Conservation (phyloP, 2,113 vertebrate genomes). For the Microcebus murinus region DNA sequence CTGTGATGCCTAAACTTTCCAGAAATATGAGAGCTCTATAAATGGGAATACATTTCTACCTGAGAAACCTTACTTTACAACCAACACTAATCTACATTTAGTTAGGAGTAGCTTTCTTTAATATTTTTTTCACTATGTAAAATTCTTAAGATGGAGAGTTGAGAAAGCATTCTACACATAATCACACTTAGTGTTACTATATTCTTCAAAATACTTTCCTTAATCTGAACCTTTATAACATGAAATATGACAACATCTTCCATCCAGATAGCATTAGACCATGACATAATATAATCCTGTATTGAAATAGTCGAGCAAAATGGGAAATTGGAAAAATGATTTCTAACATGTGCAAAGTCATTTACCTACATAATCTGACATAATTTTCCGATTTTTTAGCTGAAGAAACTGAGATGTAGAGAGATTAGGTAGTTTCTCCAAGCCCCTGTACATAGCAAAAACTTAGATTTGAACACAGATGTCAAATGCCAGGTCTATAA, state of each 20-base stretch:
- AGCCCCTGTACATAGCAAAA: neutral
- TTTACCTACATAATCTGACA: neutral
- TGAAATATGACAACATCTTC: neutral
- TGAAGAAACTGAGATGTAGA: slow-evolving; percentile 7
- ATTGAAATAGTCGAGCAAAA: neutral
- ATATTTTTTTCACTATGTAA: neutral
- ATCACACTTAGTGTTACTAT: slow-evolving; percentile 8
- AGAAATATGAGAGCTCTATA: neutral
- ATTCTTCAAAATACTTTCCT: slow-evolving; percentile 18
- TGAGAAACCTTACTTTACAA: neutral
- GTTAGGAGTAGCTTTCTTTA: slow-evolving; percentile 25
- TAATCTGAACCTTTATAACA: neutral
- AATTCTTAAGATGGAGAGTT: neutral
- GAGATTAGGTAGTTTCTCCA: neutral
- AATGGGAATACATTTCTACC: neutral
- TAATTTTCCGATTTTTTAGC: slow-evolving; percentile 22
- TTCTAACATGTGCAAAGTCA: neutral
- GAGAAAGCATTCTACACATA: neutral
- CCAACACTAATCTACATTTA: neutral
- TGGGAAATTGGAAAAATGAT: neutral
- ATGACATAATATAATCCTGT: neutral
- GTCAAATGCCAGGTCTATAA: neutral
- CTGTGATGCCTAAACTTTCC: neutral
- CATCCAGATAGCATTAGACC: neutral
- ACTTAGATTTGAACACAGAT: neutral